Conservation (phyloP, 2,888 invertebrate genomes). For the Coelogynopora nodosa region DNA sequence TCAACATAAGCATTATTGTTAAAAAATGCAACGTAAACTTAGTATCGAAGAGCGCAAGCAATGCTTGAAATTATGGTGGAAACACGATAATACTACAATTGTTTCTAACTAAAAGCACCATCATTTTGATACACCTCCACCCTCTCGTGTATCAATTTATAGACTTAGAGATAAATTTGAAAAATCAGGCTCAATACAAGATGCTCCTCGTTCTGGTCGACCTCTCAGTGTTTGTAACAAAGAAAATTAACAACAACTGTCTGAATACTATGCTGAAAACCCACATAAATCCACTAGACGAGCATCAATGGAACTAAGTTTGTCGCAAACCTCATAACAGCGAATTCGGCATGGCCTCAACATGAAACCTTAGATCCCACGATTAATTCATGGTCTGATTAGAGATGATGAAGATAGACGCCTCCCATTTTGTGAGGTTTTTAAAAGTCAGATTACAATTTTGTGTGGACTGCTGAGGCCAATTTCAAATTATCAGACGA, state of each 20-base stretch:
- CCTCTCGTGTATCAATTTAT: background rate
- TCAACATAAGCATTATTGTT: background rate
- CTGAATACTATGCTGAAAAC: background rate
- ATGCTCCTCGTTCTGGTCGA: background rate
- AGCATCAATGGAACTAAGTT: background rate
- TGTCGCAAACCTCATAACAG: background rate
- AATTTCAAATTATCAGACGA: background rate
- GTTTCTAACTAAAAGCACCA: background rate
- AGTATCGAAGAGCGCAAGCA: background rate
- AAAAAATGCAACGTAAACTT: background rate
- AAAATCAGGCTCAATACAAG: background rate
- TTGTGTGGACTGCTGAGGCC: constrained; percentile 18
- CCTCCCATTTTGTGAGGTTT: background rate
- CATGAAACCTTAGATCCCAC: background rate
- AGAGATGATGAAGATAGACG: background rate
- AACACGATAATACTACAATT: background rate
- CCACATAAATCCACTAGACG: background rate
- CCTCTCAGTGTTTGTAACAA: background rate
- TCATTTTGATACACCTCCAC: background rate
- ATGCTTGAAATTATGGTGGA: background rate
- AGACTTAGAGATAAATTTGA: background rate
- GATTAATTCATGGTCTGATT: background rate
- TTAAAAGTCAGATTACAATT: background rate
- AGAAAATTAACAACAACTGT: background rate
- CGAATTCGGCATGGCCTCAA: background rate